These are phyloP conservation scores for Eutolmus rufibarbis DNA, from an alignment of 2,888 invertebrate genomes.

Conservation along the genomic window DNA sequence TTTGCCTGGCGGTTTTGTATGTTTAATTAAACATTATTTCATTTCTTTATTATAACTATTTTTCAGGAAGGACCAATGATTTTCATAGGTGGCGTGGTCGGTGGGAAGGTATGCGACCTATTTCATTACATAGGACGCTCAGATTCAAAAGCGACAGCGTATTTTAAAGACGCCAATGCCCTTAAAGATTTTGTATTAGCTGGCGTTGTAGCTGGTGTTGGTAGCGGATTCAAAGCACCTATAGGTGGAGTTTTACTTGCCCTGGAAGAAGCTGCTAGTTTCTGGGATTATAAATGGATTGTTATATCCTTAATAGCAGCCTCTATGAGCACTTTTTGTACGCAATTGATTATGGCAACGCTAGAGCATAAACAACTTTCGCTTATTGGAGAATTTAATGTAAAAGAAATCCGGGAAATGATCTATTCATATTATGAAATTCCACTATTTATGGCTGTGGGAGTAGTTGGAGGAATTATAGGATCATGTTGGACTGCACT, in stretches of 20 bases:
- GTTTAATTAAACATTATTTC: neutral
- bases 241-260: conserved; percentile 96
- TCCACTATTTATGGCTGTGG: conserved; percentile 89
- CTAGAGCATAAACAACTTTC: conserved; percentile 33
- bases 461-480: conserved; percentile 83
- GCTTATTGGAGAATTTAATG: conserved; percentile 80
- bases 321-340: conserved; percentile 92
- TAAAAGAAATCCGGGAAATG: conserved; percentile 90
- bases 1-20: neutral
- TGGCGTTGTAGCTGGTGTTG: conserved; percentile 95
- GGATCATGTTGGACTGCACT: conserved; percentile 93
- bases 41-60: neutral
- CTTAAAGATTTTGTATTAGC: conserved; percentile 98
- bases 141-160: conserved; percentile 83
- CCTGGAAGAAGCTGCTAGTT: conserved; percentile 97
- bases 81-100: neutral
- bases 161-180: conserved; percentile 95
- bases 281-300: conserved; percentile 97
- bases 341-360: conserved; percentile 68
- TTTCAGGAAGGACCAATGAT: neutral
- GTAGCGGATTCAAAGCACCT: conserved; percentile 95
- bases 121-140: conserved; percentile 54
- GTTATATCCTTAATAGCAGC: conserved; percentile 98
- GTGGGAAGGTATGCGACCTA: neutral
- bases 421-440: conserved; percentile 82